Evolutionary conservation across 2,113 vertebrate genomes (phyloP).

Genomic region (Chlorocebus sabaeus): DNA sequence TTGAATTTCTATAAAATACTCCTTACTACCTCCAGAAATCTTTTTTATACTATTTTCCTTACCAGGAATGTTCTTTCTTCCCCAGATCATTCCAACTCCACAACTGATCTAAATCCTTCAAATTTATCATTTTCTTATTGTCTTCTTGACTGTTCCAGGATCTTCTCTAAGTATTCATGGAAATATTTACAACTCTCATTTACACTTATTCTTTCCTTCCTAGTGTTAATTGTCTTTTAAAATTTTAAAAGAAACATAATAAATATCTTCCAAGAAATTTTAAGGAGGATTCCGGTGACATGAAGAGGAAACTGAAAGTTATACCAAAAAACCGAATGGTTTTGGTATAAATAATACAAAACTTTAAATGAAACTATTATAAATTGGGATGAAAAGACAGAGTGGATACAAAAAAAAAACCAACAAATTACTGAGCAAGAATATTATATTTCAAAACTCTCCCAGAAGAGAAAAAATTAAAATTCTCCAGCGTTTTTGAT

Average conservation of each 20-base stretch:
- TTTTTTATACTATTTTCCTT: background rate
- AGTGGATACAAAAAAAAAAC: background rate
- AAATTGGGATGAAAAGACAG: background rate
- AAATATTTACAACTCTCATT: background rate
- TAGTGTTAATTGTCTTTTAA: background rate
- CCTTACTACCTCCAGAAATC: background rate
- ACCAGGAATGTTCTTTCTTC: background rate
- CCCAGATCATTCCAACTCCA: background rate
- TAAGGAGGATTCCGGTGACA: background rate
- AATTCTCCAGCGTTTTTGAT: too few relatives aligned
- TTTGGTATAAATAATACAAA: background rate
- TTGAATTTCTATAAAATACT: background rate
- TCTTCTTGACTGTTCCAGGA: background rate
- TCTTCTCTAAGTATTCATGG: background rate
- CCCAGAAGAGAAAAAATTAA: too few relatives aligned
- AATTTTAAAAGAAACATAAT: background rate
- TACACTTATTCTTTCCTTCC: background rate
- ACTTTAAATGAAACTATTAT: background rate
- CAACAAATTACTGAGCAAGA: background rate
- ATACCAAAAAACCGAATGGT: background rate
- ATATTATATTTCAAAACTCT: background rate
- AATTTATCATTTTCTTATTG: background rate
- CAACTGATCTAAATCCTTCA: background rate
- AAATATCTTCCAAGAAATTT: background rate
- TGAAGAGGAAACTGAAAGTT: background rate